phyloP scores from a whole-genome alignment of 92 coral and sea anemone genomes.

The Montipora capitata region DNA sequence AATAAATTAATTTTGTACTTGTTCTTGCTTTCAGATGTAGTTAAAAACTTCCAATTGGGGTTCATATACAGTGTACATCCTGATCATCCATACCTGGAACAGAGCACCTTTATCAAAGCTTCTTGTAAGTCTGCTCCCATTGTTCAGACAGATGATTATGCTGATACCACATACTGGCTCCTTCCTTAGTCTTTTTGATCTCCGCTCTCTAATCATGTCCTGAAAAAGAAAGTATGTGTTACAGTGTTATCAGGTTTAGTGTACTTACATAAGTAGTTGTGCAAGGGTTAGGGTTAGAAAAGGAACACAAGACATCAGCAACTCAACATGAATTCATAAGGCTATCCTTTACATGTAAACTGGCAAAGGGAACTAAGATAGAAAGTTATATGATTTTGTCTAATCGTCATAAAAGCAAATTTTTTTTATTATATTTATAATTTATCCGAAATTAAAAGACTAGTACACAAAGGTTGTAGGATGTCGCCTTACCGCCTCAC shows the following conservation, averaged over 20 bases:
- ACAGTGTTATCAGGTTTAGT: not conserved
- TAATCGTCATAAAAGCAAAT: too few species aligned
- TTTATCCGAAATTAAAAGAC: too few species aligned
- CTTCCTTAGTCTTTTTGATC: not conserved
- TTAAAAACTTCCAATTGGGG: not conserved
- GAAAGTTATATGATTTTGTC: too few species aligned
- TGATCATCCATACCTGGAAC: conserved; percentile 11
- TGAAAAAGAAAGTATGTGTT: not conserved
- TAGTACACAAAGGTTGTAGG: too few species aligned
- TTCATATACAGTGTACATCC: not conserved
- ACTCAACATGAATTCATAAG: not conserved
- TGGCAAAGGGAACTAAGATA: too few species aligned
- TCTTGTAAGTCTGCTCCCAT: not conserved
- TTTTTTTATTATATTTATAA: too few species aligned
- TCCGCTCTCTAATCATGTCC: not conserved
- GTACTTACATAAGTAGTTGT: not conserved
- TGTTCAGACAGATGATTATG: not conserved
- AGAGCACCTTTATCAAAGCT: not conserved
- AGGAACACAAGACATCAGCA: not conserved
- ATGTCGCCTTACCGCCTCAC: not conserved
- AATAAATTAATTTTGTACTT: not conserved
- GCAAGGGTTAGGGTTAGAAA: not conserved
- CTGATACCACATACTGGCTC: not conserved
- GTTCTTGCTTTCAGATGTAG: not conserved
- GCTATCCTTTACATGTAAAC: too few species aligned